Evolutionary conservation across 2,113 vertebrate species (phyloP).

Genomic region (Rhinoptilus africanus): DNA sequence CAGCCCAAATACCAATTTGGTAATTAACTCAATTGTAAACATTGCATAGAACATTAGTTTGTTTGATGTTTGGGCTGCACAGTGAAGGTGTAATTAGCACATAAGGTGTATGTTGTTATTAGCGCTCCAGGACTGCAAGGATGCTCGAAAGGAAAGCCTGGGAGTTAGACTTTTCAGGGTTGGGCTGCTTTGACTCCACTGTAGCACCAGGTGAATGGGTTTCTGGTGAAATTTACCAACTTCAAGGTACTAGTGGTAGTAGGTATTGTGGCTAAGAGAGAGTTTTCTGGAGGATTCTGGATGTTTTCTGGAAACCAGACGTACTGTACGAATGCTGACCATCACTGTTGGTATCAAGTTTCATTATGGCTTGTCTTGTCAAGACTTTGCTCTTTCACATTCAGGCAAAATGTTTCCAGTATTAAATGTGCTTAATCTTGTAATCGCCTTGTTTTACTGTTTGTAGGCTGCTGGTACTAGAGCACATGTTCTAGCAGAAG

Average conservation of each 20-base stretch:
- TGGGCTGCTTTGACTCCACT: not conserved
- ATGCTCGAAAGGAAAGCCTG: not conserved
- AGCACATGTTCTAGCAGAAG: not conserved
- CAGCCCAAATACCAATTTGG: not conserved
- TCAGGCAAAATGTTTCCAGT: not conserved
- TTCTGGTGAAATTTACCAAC: not conserved
- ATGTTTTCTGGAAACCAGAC: not conserved
- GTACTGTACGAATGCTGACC: not conserved
- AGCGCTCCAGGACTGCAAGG: not conserved
- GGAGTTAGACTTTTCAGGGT: not conserved
- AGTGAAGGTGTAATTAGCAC: not conserved
- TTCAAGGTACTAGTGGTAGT: fast-evolving
- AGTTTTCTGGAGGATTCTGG: not conserved
- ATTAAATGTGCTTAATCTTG: not conserved
- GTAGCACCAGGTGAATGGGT: not conserved
- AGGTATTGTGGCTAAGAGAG: not conserved
- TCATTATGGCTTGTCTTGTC: not conserved
- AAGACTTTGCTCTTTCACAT: not conserved
- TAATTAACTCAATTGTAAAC: not conserved
- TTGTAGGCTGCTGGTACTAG: not conserved
- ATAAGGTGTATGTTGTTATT: not conserved
- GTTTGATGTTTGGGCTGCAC: not conserved
- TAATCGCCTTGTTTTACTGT: not conserved
- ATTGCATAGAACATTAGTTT: not conserved
- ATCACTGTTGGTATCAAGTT: not conserved